Evolutionary conservation across 2,888 invertebrate genomes (phyloP), one percentile per base, ranked within the genome.

Genomic region (Petrolisthes manimaculis): DNA sequence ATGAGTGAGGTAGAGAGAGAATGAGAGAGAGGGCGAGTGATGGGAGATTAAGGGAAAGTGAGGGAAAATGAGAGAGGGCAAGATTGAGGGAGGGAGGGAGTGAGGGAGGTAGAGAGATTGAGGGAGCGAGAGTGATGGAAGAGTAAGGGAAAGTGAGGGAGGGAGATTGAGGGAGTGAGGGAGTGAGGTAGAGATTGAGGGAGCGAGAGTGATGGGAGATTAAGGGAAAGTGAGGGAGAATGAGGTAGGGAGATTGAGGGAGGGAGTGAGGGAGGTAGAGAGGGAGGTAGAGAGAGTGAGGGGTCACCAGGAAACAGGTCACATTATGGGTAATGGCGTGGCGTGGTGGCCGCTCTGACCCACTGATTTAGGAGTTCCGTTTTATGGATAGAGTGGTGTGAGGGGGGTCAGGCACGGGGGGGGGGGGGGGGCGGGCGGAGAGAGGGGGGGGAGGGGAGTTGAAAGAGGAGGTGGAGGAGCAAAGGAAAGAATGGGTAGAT

Each of bases 291-390:
- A 55, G 75, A 37, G 61, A 69, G 83, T 69, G 80, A 14, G 78
- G 67, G 75, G 55, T 56, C 74, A 61, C 37, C n/a, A 81, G 86
- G 75, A 86, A 86, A 81, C 80, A 74, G 69, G 86, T 82, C 86
- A 81, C 86, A 86, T 86, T 86, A 86, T 75, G 81, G 86, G 61
- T 86, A 86, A 82, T 86, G 86, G 86, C 61, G 61, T 78, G 69
- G 84, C 78, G 55, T 75, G 81, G 86, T 61, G 75, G 86, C 86
- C 61, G 81, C 75, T 80, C 81, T 75, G 79, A 67, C 24, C 81
- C 75, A 81, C 86, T 80, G 86, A 86, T 86, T 86, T 86, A 86
- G 61, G 81, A 67, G 86, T 81, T 75, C 86, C 86, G 86, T 86
- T 81, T 75, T 82, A 75, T 61, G 78, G 77, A 84, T 80, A 82